These are phyloP conservation scores for Gambusia yucatana DNA, from an alignment of 2,797 vertebrate species.

Conservation along the genomic window DNA sequence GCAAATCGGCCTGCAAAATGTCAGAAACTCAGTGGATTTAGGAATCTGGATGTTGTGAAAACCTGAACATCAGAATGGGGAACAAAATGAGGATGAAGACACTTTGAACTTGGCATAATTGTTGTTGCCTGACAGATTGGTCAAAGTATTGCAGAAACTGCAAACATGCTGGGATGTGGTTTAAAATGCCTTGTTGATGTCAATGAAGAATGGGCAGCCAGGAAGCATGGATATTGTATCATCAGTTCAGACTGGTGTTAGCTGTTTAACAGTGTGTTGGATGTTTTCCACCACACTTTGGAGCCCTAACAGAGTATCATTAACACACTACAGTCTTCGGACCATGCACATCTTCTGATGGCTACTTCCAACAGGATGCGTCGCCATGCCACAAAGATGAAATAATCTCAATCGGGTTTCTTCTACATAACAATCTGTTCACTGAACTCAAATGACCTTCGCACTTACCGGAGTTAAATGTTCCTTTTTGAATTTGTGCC, in stretches of 20 bases:
- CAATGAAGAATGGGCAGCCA: neutral
- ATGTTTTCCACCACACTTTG: neutral
- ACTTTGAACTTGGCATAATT: neutral
- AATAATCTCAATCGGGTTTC: neutral
- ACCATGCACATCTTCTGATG: slow-evolving; percentile 6
- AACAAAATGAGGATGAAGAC: neutral
- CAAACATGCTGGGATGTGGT: neutral
- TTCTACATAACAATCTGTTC: neutral
- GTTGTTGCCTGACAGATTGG: neutral
- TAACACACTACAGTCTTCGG: neutral
- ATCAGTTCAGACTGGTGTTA: neutral
- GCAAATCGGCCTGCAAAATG: neutral
- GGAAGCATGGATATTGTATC: neutral
- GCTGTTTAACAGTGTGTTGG: neutral
- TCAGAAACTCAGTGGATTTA: neutral
- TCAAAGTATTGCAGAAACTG: neutral
- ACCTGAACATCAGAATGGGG: neutral
- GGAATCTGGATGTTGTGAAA: neutral
- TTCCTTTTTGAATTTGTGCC: neutral
- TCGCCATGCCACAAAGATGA: neutral
- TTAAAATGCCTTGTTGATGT: neutral
- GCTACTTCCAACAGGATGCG: slow-evolving; percentile 10
- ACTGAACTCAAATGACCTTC: neutral
- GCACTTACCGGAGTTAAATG: neutral
- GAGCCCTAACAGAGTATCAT: neutral